A percentile compares a stretch with the other conserved stretches of the same genome.
These are phyloP conservation scores for Cataglyphis rosenhaueri DNA, from an alignment of 2,888 invertebrate species.

Conservation along the genomic window DNA sequence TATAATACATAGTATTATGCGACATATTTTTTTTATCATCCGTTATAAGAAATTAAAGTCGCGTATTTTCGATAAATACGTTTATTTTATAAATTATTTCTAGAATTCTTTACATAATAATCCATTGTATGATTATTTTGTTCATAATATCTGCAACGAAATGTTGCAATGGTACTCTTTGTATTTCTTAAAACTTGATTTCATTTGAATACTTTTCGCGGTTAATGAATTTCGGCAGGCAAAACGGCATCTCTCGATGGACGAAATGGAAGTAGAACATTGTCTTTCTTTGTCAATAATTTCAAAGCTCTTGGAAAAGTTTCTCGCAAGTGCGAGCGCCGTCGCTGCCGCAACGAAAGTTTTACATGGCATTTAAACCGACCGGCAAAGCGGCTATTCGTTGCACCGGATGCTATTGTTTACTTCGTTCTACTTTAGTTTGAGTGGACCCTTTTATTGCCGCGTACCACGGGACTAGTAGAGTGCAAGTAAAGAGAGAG, in stretches of 20 bases:
- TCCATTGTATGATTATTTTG: neutral
- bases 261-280: conserved; percentile 59
- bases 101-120: conserved; percentile 15
- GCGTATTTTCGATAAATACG: neutral
- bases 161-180: neutral
- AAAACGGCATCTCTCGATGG: neutral
- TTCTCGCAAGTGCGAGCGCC: conserved; percentile 48
- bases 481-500: conserved; percentile 42
- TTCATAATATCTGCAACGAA: neutral
- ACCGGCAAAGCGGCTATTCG: conserved; percentile 69
- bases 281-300: conserved; percentile 62
- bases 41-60: neutral
- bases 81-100: neutral
- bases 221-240: conserved; percentile 29
- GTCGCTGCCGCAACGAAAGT: conserved; percentile 63
- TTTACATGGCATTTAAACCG: conserved; percentile 55
- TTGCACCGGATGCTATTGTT: conserved; percentile 64
- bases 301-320: conserved; percentile 66
- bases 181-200: neutral
- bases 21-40: neutral
- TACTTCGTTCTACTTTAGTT: conserved; percentile 63
- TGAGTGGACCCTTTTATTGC: conserved; percentile 52
- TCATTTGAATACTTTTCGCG: neutral
- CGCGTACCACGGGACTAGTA: conserved; percentile 15
- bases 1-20: neutral